Evolutionary conservation across 2,113 vertebrate species (phyloP).

Genomic region (Plotosus lineatus): DNA sequence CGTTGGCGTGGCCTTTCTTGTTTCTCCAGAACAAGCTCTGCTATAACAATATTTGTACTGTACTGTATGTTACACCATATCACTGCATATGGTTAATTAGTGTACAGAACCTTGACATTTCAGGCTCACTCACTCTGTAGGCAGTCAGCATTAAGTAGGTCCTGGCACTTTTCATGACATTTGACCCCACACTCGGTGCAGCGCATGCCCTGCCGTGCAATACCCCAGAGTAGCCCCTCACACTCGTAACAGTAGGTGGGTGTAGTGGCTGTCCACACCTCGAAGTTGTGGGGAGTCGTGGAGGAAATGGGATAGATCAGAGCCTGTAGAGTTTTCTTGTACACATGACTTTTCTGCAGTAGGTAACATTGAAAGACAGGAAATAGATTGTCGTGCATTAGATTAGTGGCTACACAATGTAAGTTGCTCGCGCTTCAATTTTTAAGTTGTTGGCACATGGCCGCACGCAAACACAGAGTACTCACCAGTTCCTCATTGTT

Average conservation of each 20-base stretch:
- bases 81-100: not conserved
- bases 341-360: slow-evolving; percentile 94
- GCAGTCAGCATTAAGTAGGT: slow-evolving; percentile 96
- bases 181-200: slow-evolving; percentile 96
- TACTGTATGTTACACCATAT: not conserved
- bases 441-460: not conserved
- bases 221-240: slow-evolving; percentile 97
- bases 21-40: not conserved
- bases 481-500: slow-evolving; percentile 96
- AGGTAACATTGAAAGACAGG: not conserved
- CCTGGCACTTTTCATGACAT: slow-evolving; percentile 98
- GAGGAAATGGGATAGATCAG: slow-evolving; percentile 98
- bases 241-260: slow-evolving; percentile 99
- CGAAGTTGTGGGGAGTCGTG: slow-evolving; percentile 97
- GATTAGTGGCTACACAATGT: not conserved
- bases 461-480: slow-evolving; percentile 39
- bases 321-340: slow-evolving; percentile 98
- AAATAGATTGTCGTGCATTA: not conserved
- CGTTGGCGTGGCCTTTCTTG: not conserved
- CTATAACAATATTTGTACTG: not conserved
- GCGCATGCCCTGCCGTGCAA: slow-evolving; percentile 97
- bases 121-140: slow-evolving; percentile 83
- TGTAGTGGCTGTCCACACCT: slow-evolving; percentile 98
- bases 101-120: not conserved
- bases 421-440: not conserved